Evolutionary conservation across 2,113 vertebrate genomes (phyloP), one percentile per base, ranked within the genome.

Genomic region (Melanostigma gelatinosum): DNA sequence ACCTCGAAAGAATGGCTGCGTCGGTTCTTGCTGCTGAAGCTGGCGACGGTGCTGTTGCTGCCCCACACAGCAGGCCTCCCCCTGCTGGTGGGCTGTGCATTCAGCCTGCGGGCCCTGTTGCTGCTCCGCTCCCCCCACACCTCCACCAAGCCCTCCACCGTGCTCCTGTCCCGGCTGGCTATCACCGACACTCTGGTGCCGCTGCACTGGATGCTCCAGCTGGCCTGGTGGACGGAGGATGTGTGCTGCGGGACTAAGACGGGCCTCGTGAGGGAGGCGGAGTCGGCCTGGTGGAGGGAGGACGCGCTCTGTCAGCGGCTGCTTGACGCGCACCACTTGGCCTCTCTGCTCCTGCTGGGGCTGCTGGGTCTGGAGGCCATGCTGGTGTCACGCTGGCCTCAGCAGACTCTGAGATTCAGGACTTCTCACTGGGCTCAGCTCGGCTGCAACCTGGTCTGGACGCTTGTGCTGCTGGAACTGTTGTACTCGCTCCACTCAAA

Each of bases 341-440:
- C 86, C 52, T 95, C 94, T 77, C 92, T 93, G n/a, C 65, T 95
- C 64, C 88, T 96, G 80, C 93, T 97, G 4, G 95, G 93, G 75
- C 93, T 95, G 0, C 83, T 97, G 20, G 95, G 95, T 60, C 65
- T 95, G 0, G 95, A 97, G 89, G 96, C 94, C 13, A 92, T 90
- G 0, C 46, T 96, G 44, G 95, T 97, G 60, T 94, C 90, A 66
- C 93, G 92, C 71, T 88, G 94, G 89, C 91, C 95, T 38, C 9
- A 44, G 1, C 80, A 95, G 83, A 95, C 95, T 0, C 89, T 89
- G 0, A 62, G 52, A 1, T 34, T 95, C 1, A 92, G 95, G 79
- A 97, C 95, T 0, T 94, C 94, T 78, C 92, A 58, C 36, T 89
- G 86, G 0, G 94, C 95, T 48, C 91, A 84, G 11, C 40, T 88